Evolutionary conservation across 23 tunicate genomes (phyloP).

Genomic region (Ciona savignyi): DNA sequence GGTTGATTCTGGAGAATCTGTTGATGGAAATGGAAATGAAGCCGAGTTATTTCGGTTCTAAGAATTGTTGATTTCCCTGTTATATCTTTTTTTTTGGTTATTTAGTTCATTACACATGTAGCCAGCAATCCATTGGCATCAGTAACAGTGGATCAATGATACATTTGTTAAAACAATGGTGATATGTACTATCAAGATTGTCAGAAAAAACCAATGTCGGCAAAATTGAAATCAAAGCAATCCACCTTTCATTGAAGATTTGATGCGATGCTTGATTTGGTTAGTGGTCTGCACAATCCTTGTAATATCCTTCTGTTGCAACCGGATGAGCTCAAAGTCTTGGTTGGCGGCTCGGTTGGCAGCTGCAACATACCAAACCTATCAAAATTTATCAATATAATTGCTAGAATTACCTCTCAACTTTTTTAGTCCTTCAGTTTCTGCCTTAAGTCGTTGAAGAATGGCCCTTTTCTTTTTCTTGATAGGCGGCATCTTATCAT

Average conservation of each 20-base stretch:
- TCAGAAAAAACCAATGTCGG: background rate
- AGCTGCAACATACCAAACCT: conserved; percentile 27
- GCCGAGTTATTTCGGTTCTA: no score
- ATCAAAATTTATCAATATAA: background rate
- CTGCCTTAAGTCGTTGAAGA: conserved; percentile 45
- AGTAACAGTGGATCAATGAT: no score
- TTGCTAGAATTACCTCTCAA: conserved; percentile 37
- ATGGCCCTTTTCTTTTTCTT: conserved; percentile 79
- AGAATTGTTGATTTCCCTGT: no score
- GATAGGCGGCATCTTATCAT: conserved; percentile 85
- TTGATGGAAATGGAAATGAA: no score
- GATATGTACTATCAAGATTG: background rate
- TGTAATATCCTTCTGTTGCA: conserved; percentile 57
- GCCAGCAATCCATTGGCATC: no score
- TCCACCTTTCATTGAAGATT: background rate
- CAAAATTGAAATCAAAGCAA: background rate
- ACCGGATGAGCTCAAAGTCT: conserved; percentile 45
- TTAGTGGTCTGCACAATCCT: conserved; percentile 20
- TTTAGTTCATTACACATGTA: no score
- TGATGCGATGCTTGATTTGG: conserved; percentile 41
- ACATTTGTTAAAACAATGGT: background rate
- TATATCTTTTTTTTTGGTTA: no score
- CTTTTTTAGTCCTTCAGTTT: conserved; percentile 70
- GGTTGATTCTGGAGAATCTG: no score
- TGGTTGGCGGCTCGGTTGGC: conserved; percentile 65